phyloP scores from a whole-genome alignment of 2,113 vertebrate genomes.

The Hypocryptadius cinnamomeus region DNA sequence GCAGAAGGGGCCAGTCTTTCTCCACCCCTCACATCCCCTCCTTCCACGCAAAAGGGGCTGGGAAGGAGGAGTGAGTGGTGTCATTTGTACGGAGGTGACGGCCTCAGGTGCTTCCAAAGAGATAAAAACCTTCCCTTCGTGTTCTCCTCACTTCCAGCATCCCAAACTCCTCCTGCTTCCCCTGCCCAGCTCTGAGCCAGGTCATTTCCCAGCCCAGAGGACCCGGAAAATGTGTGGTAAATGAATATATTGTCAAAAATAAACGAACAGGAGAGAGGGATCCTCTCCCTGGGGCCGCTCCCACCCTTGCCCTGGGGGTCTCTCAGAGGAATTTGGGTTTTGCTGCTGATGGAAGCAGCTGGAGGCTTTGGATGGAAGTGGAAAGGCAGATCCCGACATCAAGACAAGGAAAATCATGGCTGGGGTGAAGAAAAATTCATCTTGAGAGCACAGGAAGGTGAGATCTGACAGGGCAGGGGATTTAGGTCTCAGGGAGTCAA shows the following conservation, averaged over 20 bases:
- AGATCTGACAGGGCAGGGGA: not conserved
- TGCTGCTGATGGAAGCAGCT: not conserved
- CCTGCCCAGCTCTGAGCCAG: not conserved
- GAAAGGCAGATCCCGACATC: not conserved
- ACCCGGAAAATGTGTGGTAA: not conserved
- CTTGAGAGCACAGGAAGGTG: not conserved
- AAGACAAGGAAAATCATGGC: not conserved
- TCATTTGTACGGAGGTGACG: no score
- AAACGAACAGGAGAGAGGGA: not conserved
- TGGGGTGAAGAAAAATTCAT: accelerated
- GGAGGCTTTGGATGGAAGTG: not conserved
- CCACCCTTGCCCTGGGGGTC: not conserved
- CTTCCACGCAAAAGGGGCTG: not conserved
- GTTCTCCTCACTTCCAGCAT: not conserved
- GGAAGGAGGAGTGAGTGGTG: accelerated
- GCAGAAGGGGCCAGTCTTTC: not conserved
- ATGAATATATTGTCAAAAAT: not conserved
- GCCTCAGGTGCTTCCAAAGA: not conserved
- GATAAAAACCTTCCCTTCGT: not conserved
- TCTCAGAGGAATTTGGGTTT: no score
- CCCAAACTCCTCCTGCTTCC: not conserved
- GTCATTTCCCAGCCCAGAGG: not conserved
- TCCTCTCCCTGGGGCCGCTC: not conserved
- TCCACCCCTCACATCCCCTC: not conserved
- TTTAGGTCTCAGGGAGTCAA: accelerated